phyloP scores from a whole-genome alignment of 2,888 invertebrate genomes.

The Aspidiotus destructor region DNA sequence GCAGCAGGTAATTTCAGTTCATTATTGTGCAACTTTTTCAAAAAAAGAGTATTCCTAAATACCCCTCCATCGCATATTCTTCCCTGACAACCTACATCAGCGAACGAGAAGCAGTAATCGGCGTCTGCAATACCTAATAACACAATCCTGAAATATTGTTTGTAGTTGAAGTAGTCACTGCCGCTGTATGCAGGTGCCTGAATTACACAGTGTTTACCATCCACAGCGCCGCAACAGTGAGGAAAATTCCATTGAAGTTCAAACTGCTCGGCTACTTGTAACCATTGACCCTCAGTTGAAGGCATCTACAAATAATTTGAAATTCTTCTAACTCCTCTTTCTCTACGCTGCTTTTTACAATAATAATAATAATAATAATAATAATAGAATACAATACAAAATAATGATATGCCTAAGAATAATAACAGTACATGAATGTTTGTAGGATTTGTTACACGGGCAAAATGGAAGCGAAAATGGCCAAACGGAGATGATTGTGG shows the following conservation, averaged over 20 bases:
- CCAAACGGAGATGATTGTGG: too few relatives aligned
- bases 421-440: too few relatives aligned
- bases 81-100: constrained; percentile 5
- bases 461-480: too few relatives aligned
- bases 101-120: constrained; percentile 3
- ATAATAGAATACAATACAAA: too few relatives aligned
- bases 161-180: constrained; percentile 8
- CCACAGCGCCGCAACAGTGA: neutral
- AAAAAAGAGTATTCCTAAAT: neutral
- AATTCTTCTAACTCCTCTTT: too few relatives aligned
- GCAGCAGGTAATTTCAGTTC: constrained; percentile 23
- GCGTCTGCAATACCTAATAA: neutral
- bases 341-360: too few relatives aligned
- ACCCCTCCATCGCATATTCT: constrained; percentile 17
- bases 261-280: neutral
- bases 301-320: too few relatives aligned
- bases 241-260: constrained; percentile 12
- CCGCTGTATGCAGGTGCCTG: neutral
- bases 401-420: too few relatives aligned
- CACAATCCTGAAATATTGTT: constrained; percentile 11
- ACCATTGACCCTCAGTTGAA: constrained; percentile 1
- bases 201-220: constrained; percentile 9
- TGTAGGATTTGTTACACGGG: too few relatives aligned
- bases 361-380: too few relatives aligned
- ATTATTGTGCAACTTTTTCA: neutral